A percentile compares a stretch with the other conserved stretches of the same genome.
phyloP scores from a whole-genome alignment of 1,140 invertebrate species.

The Phymastichus coffea region DNA sequence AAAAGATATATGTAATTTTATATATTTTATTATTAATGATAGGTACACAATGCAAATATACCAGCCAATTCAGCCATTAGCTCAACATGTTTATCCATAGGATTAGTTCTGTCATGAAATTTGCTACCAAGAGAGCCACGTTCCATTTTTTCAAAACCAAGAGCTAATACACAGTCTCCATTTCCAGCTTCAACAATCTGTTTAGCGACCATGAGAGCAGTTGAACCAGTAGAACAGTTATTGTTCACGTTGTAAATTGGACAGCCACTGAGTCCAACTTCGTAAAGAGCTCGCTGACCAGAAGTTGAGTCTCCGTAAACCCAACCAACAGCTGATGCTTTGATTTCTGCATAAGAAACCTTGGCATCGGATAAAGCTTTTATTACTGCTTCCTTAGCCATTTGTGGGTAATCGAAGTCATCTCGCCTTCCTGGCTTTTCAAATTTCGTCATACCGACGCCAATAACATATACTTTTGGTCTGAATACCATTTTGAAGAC shows the following conservation, averaged over 20 bases:
- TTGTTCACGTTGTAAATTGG: conserved; percentile 99
- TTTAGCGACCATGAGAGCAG: conserved; percentile 86
- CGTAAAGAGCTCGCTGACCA: conserved; percentile 93
- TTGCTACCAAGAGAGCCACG: conserved; percentile 80
- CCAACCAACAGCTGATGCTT: conserved; percentile 92
- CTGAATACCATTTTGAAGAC: conserved; percentile 50
- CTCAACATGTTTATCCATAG: conserved; percentile 89
- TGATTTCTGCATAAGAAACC: conserved; percentile 75
- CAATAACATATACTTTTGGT: conserved; percentile 83
- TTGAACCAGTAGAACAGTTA: conserved; percentile 95
- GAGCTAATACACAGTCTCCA: conserved; percentile 83
- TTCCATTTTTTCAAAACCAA: conserved; percentile 99
- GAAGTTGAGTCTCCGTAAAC: conserved; percentile 95
- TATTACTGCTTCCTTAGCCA: conserved; percentile 89
- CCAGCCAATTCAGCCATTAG: conserved; percentile 82
- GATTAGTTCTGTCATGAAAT: conserved; percentile 87
- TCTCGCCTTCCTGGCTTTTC: conserved; percentile 82
- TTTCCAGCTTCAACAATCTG: conserved; percentile 85
- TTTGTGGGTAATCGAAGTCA: conserved; percentile 89
- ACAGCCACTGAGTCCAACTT: conserved; percentile 94
- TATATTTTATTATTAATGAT: neutral
- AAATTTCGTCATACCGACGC: conserved; percentile 97
- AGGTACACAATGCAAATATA: conserved; percentile 22
- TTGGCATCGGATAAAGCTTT: conserved; percentile 87
- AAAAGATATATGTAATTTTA: conserved; percentile 18